Evolutionary conservation across 1,140 invertebrate species (phyloP), one percentile per base, ranked within the genome.

Genomic region (Leptopilina clavipes): DNA sequence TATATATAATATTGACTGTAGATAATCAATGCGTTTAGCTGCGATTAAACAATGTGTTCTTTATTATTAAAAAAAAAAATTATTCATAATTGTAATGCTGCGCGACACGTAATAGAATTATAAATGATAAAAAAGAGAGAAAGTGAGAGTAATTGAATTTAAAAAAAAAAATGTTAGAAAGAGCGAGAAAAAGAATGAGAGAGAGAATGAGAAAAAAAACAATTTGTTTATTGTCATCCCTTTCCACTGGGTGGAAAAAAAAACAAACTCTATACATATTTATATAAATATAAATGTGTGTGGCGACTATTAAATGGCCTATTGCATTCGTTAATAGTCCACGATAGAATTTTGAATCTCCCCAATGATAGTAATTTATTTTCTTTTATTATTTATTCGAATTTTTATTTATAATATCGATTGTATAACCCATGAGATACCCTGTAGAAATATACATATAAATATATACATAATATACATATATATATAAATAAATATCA

Each of bases 11-110:
- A 74, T 84, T 81, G 76, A 76, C 76, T 70, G 71, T 82, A 83
- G 72, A 73, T 80, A 85, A 76, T 73, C 76, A 79, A 56, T 82
- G 77, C 79, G 72, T 81, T 40, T 81, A 81, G 79, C 78, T 79
- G 72, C 59, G 76, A 80, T 80, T 81, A 79, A 83, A 84, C 44
- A 25, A 84, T 84, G 83, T 82, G 83, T 85, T 85, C 82, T 85
- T 40, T 83, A 84, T 84, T 70, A 81, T 81, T 74, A 81, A 82
- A 81, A 70, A 54, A 31, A 31, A 31, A 31, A 31, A 31, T 31
- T 82, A 82, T 82, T 84, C 78, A 76, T 65, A 74, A 83, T 6
- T 79, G 72, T 78, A 79, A 77, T 79, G 37, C 81, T 54, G 71
- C 80, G 74, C 52, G 73, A 77, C 78, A 74, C 59, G 59, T 65